These are phyloP conservation scores for Drymodes brunneopygia DNA, from an alignment of 2,113 vertebrate genomes.

Conservation along the genomic window DNA sequence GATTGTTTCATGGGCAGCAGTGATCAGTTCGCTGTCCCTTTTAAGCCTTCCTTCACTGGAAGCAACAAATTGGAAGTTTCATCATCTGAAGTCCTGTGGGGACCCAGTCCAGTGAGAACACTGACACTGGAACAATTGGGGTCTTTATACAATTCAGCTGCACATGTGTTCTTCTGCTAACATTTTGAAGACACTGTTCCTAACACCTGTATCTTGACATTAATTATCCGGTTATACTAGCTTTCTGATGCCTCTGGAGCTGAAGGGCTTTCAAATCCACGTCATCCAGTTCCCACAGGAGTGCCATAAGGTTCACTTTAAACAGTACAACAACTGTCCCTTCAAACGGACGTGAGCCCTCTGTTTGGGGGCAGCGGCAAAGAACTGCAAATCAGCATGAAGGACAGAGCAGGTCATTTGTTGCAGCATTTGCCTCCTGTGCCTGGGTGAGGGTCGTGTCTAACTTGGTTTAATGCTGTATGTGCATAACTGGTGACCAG, in stretches of 20 bases:
- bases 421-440: not conserved
- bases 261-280: not conserved
- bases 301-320: not conserved
- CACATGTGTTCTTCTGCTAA: accelerated
- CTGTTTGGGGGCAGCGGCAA: not conserved
- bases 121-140: not conserved
- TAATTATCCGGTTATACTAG: not conserved
- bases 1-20: not conserved
- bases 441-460: not conserved
- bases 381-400: not conserved
- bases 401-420: not conserved
- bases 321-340: not conserved
- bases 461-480: not conserved
- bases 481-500: not conserved
- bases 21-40: not conserved
- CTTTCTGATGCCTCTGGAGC: not conserved
- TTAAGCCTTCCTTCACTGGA: not conserved
- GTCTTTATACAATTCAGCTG: not conserved
- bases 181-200: not conserved
- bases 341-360: not conserved
- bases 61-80: not conserved
- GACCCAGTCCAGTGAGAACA: not conserved
- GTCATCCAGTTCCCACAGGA: not conserved
- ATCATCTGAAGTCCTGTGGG: not conserved
- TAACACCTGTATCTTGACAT: not conserved